A percentile compares a stretch with the other conserved stretches of the same genome.
Conservation (phyloP, 2,797 vertebrate species). For the Etheostoma perlongum region DNA sequence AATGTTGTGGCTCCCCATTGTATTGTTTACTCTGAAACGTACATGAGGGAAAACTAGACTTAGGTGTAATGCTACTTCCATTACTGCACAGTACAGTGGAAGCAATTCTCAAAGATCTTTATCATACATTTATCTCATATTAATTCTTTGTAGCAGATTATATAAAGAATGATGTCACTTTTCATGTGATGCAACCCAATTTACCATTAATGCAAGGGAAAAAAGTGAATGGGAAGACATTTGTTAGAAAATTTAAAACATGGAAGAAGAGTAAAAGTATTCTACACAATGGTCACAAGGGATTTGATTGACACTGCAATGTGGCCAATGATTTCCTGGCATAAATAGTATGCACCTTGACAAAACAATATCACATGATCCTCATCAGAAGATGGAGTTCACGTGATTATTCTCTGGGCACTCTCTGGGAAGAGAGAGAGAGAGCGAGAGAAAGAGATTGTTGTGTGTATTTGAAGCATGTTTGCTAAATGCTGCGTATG, state of each 20-base stretch:
- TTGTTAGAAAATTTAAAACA: not conserved
- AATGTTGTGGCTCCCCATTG: constrained; percentile 11
- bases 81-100: not conserved
- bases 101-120: not conserved
- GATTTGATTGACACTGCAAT: constrained; percentile 3
- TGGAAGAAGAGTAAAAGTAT: not conserved
- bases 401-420: not conserved
- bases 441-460: no score
- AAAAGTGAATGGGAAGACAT: not conserved
- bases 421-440: no score
- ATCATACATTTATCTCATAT: not conserved
- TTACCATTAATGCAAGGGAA: not conserved
- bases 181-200: not conserved
- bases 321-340: not conserved
- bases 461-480: no score
- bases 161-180: not conserved
- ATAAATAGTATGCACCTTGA: not conserved
- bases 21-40: constrained; percentile 18
- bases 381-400: not conserved
- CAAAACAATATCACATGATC: not conserved
- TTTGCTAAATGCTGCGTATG: no score
- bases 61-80: not conserved
- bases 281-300: not conserved
- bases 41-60: not conserved
- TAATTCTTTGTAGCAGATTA: not conserved